phyloP scores from a whole-genome alignment of 2,888 invertebrate genomes.

The Hydraecia micacea region DNA sequence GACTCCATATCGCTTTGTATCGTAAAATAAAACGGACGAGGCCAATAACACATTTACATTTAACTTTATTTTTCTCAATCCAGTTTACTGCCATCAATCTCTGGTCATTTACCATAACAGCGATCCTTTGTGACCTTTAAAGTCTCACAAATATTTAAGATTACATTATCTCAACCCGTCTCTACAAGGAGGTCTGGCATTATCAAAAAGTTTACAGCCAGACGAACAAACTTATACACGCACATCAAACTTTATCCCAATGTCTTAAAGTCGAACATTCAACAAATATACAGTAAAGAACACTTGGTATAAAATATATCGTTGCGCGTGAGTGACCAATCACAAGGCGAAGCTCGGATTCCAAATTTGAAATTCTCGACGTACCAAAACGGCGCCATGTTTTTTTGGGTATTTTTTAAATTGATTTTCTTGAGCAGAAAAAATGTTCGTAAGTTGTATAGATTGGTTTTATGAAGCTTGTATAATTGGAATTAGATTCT shows the following conservation, averaged over 20 bases:
- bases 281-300: conserved; percentile 2
- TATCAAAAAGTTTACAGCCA: conserved; percentile 70
- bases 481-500: conserved; percentile 45
- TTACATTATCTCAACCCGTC: conserved; percentile 78
- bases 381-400: conserved; percentile 77
- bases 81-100: conserved; percentile 60
- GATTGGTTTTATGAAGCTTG: conserved; percentile 46
- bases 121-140: conserved; percentile 72
- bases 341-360: conserved; percentile 74
- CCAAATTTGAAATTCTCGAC: conserved; percentile 80
- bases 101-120: conserved; percentile 57
- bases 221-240: conserved; percentile 31
- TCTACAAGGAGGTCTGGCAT: conserved; percentile 74
- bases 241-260: conserved; percentile 36
- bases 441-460: conserved; percentile 52
- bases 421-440: conserved; percentile 56
- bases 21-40: conserved; percentile 45
- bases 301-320: conserved; percentile 68
- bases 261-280: conserved; percentile 55
- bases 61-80: conserved; percentile 49
- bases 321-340: conserved; percentile 78
- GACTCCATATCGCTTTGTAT: conserved; percentile 19
- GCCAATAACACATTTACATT: conserved; percentile 36
- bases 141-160: conserved; percentile 79
- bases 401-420: conserved; percentile 67